Evolutionary conservation across 1,140 invertebrate genomes (phyloP).

Genomic region (Leptinotarsa lineolata): DNA sequence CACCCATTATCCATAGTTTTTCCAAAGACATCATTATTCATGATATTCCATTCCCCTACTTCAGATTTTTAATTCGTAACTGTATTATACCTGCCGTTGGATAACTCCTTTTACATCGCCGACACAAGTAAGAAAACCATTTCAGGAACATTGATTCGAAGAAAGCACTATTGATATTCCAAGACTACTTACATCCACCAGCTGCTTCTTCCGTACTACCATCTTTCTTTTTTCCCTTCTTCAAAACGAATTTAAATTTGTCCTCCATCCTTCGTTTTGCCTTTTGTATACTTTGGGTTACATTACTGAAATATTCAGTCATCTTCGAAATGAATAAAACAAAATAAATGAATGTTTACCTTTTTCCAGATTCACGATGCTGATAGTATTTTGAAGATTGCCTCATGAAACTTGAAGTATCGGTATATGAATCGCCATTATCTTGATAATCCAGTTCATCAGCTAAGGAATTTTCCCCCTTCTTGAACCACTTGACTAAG

Average conservation of each 20-base stretch:
- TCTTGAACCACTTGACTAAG: slow-evolving; percentile 73
- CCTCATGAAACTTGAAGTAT: slow-evolving; percentile 59
- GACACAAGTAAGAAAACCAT: no score
- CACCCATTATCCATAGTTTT: no score
- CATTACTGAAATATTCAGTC: slow-evolving; percentile 52
- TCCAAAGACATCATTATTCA: no score
- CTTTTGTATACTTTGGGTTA: slow-evolving; percentile 71
- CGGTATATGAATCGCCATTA: slow-evolving; percentile 65
- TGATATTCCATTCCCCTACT: no score
- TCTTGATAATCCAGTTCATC: slow-evolving; percentile 60
- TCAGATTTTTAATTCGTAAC: no score
- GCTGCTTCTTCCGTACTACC: slow-evolving; percentile 83
- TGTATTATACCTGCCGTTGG: no score
- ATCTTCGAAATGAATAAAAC: not conserved
- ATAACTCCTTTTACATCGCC: no score
- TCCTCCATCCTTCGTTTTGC: slow-evolving; percentile 85
- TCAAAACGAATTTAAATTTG: slow-evolving; percentile 71
- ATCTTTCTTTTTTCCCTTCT: slow-evolving; percentile 84
- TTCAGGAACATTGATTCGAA: no score
- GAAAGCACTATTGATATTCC: no score
- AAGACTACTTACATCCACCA: slow-evolving; percentile 67
- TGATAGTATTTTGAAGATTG: slow-evolving; percentile 53
- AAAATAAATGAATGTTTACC: slow-evolving; percentile 18
- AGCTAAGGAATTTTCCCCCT: slow-evolving; percentile 60
- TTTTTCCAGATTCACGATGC: slow-evolving; percentile 43